Conservation (phyloP, 2,888 invertebrate genomes). For the Catonia carolina region DNA sequence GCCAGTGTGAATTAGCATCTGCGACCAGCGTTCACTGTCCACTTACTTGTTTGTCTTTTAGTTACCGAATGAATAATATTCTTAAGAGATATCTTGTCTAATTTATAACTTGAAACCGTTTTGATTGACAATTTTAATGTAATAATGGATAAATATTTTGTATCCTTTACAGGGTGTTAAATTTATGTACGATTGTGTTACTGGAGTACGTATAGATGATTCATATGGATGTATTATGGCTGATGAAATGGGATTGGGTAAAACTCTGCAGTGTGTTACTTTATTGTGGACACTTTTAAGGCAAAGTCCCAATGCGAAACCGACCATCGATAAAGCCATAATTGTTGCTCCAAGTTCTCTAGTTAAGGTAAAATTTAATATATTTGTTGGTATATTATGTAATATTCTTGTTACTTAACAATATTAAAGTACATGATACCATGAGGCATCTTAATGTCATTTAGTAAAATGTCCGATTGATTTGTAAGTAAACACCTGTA, state of each 20-base stretch:
- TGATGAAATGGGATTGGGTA: conserved; percentile 98
- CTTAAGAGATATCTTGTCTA: too few species aligned
- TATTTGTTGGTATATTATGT: conserved; percentile 8
- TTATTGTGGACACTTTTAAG: conserved; percentile 88
- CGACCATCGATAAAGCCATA: conserved; percentile 84
- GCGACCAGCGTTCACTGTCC: too few species aligned
- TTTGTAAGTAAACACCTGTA: too few species aligned
- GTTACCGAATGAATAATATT: too few species aligned
- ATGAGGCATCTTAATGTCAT: too few species aligned
- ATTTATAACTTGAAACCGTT: too few species aligned
- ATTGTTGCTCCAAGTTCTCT: conserved; percentile 96
- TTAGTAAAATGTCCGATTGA: too few species aligned
- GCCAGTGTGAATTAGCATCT: too few species aligned
- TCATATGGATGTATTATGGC: conserved; percentile 98
- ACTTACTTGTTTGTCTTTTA: too few species aligned
- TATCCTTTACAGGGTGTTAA: conserved; percentile 75
- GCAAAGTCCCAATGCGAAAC: conserved; percentile 88
- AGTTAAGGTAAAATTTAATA: conserved; percentile 71
- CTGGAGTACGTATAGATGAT: conserved; percentile 77
- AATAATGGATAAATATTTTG: too few species aligned
- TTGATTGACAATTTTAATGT: conserved; percentile 16
- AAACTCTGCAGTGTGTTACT: conserved; percentile 96
- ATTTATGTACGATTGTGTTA: conserved; percentile 99
- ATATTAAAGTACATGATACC: too few species aligned
- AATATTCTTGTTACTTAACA: too few species aligned